Evolutionary conservation across 2,113 vertebrate species (phyloP), one percentile per base, ranked within the genome.

Genomic region (Acinonyx jubatus): DNA sequence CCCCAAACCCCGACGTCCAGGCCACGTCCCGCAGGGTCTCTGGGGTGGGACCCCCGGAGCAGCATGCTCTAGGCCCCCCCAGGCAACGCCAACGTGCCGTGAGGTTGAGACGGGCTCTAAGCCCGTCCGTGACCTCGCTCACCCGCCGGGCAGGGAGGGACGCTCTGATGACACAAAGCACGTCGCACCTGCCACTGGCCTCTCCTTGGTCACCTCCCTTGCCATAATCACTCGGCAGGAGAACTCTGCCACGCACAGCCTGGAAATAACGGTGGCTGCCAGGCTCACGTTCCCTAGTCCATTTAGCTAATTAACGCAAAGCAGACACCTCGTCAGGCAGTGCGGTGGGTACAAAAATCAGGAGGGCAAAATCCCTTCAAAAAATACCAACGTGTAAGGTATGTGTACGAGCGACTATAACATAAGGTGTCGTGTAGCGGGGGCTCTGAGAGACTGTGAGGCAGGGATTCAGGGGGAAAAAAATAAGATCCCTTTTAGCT

Each of bases 121-220:
- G n/a, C 8, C 1, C 23, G 4, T 15, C 52, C 31, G 6, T 3
- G 2, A 21, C 36, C 2, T 0, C 0, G 15, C 14, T 52, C 38
- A 38, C 12, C 10, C 31, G 4, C 68, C 0, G 45, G 19, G 38
- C 55, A 41, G 16, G 0, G 27, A 12, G 48, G 41, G 69, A 23
- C 11, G 33, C 73, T 71, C 41, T 18, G 50, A 7, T 1, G 8
- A 4, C 13, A 36, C 21, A 76, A 16, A 41, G 29, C 36, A 0
- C 1, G 0, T 14, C 57, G 50, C 66, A 21, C 55, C 79, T n/a
- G 74, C 61, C 73, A 5, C 9, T 0, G 18, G 10, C 52, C 65
- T 83, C 21, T 4, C 91, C 71, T 0, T 31, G 36, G 8, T 65
- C 41, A 57, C 38, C 21, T 52, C n/a, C 7, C 3, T 0, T 8